Conservation (phyloP, 2,113 vertebrate species). For the Melospiza georgiana region DNA sequence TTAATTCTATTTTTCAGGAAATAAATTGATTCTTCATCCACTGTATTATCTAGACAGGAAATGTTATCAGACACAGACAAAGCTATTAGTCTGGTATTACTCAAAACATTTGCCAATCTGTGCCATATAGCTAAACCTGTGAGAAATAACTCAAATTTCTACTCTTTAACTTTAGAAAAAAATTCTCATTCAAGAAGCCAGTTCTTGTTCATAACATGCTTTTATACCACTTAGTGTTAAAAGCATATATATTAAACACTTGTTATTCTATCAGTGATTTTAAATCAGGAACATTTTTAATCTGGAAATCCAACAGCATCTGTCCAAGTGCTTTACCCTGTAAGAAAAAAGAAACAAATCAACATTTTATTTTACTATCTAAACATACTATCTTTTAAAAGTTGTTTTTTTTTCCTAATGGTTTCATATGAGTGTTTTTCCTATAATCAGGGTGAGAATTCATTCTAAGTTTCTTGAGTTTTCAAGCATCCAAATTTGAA, state of each 20-base stretch:
- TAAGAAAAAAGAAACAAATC: background rate
- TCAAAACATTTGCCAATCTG: conserved; percentile 18
- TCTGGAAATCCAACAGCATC: conserved; percentile 87
- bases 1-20: conserved; percentile 48
- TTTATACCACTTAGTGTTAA: conserved; percentile 19
- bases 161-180: background rate
- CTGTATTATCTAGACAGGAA: conserved; percentile 5
- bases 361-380: background rate
- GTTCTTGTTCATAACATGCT: conserved; percentile 8
- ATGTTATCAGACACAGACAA: conserved; percentile 21
- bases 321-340: conserved; percentile 89
- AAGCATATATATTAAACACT: background rate
- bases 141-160: conserved; percentile 8
- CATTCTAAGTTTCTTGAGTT: background rate
- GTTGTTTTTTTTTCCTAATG: background rate
- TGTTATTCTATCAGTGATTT: conserved; percentile 82
- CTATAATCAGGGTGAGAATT: background rate
- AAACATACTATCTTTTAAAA: background rate
- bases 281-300: conserved; percentile 84
- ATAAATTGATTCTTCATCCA: conserved; percentile 52
- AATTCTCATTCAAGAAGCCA: conserved; percentile 3
- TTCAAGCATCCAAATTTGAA: background rate
- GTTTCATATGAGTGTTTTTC: background rate
- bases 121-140: background rate
- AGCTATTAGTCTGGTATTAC: conserved; percentile 25